Conservation (phyloP, 2,113 vertebrate species). For the Dissostichus mawsoni region DNA sequence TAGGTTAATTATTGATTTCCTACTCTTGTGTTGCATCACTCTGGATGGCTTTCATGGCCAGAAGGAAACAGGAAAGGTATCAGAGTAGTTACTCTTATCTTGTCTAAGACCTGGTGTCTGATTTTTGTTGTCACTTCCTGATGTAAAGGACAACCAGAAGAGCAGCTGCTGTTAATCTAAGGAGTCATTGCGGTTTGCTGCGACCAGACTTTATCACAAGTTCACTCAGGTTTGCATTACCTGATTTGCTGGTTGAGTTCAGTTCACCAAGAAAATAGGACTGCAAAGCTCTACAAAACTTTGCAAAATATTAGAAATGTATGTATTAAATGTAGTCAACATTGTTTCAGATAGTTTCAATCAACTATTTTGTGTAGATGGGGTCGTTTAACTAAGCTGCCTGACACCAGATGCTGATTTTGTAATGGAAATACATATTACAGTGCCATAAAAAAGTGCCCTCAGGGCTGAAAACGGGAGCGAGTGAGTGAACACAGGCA, state of each 20-base stretch:
- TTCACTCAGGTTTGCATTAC: background rate
- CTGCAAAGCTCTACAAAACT: background rate
- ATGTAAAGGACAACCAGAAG: slow-evolving; percentile 15
- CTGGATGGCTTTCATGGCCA: slow-evolving; percentile 3
- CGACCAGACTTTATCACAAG: background rate
- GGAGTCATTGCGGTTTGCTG: background rate
- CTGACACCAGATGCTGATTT: slow-evolving; percentile 19
- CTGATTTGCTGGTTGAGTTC: background rate
- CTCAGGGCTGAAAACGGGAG: slow-evolving; percentile 33
- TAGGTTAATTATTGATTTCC: background rate
- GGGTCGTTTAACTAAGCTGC: slow-evolving; percentile 5
- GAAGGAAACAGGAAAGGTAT: slow-evolving; percentile 38
- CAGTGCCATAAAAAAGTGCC: slow-evolving; percentile 37
- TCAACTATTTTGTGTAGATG: background rate
- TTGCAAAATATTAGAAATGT: background rate
- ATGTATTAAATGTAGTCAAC: background rate
- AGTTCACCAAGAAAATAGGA: background rate
- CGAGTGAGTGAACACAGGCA: slow-evolving; percentile 34
- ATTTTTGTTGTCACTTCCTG: slow-evolving; percentile 65
- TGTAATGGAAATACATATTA: slow-evolving; percentile 16
- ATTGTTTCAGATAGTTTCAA: background rate
- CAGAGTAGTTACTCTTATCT: slow-evolving; percentile 22
- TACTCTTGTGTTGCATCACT: background rate
- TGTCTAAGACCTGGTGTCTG: slow-evolving; percentile 33
- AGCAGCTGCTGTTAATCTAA: slow-evolving; percentile 18